Base-by-base conservation (phyloP, 2,888 invertebrate genomes). In the Drosophila pullipes region DNA sequence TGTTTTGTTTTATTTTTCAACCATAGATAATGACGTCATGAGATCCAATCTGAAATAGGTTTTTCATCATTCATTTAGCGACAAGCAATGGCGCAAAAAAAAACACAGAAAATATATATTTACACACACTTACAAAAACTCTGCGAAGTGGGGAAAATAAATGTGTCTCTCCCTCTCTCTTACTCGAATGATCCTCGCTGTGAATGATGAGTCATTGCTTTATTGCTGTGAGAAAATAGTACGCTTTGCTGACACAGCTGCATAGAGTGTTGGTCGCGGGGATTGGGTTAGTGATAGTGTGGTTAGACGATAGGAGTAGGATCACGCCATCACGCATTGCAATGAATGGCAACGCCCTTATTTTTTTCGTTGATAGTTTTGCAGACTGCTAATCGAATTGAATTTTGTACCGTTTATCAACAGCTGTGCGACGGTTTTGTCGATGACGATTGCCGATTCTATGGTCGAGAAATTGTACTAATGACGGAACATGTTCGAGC, bases 401-500 rank as follows among this genome's bases (percentile, higher is more conserved):
- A 39, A 73, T 44, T 76, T 76, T 82, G 79, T 30, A 76, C 69
- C 50, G 28, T n/a, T 81, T 71, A 76, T 76, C 69, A 65, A 49
- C 67, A 28, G 22, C 0, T 22, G 35, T 49, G 22, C 49, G 10
- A n/a, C 25, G 54, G 61, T 55, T 62, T 69, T 37, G 22, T 44
- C 22, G 44, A 44, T 22, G 5, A 3, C 22, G 22, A 11, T 6
- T 47, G 47, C 58, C 63, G 53, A 66, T 52, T 47, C 35, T 35
- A 39, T 16, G 54, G 18, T 50, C 44, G 54, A 44, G 44, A 35
- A 37, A 49, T 28, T 16, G 10, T 54, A 71, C 52, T 73, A 59
- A 76, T 82, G 76, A 74, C 73, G 73, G 76, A 82, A 81, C 76
- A 71, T 71, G 80, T 74, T 82, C 39, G 37, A 58, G 16, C 76